Evolutionary conservation across 2,888 invertebrate genomes (phyloP).

Genomic region (Pristionchus mayeri): DNA sequence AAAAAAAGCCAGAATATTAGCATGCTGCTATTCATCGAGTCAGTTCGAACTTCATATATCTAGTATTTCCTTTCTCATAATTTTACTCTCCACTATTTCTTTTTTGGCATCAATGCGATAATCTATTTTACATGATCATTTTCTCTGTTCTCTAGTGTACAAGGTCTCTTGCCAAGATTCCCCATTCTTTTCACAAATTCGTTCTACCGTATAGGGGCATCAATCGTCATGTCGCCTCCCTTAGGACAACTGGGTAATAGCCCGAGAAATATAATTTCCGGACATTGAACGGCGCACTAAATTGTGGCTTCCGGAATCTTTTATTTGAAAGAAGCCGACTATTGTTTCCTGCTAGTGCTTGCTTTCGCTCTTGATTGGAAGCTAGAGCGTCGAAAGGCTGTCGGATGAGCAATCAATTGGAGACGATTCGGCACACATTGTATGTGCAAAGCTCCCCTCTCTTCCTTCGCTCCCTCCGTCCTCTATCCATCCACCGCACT

Average conservation of each 20-base stretch:
- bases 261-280: constrained; percentile 41
- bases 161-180: too few species aligned
- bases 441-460: constrained; percentile 33
- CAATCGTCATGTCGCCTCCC: not conserved
- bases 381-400: constrained; percentile 18
- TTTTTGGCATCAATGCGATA: too few species aligned
- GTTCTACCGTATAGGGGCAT: constrained; percentile 10
- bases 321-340: not conserved
- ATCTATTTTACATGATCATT: too few species aligned
- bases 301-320: not conserved
- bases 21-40: too few species aligned
- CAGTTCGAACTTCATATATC: too few species aligned
- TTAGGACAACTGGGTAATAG: constrained; percentile 1
- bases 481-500: constrained; percentile 5
- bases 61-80: too few species aligned
- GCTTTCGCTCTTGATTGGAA: constrained; percentile 23
- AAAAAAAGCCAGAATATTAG: too few species aligned
- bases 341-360: not conserved
- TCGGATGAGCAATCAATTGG: constrained; percentile 36
- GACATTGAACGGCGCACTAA: not conserved
- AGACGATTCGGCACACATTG: constrained; percentile 13
- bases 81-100: too few species aligned
- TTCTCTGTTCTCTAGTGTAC: too few species aligned
- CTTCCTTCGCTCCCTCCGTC: not conserved
- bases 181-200: too few species aligned